Conservation (phyloP, 2,113 vertebrate species). For the Gila orcuttii region DNA sequence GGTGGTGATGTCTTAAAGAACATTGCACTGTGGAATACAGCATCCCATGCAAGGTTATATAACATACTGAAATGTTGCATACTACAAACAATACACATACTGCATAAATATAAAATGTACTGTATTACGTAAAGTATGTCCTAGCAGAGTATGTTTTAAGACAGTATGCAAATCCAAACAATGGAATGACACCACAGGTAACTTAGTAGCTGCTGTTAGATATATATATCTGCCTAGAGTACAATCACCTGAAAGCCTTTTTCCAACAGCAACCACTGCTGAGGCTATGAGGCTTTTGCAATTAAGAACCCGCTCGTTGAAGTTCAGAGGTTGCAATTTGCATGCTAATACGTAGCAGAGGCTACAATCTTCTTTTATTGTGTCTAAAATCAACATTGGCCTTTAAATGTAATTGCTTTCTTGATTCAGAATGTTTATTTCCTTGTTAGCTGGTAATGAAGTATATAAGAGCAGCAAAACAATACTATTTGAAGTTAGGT, state of each 20-base stretch:
- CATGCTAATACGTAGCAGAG: slow-evolving; percentile 24
- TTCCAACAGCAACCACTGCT: slow-evolving; percentile 13
- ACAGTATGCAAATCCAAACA: not conserved
- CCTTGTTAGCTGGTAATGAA: not conserved
- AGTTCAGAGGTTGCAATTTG: slow-evolving; percentile 43
- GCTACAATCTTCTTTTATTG: slow-evolving; percentile 7
- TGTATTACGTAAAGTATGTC: not conserved
- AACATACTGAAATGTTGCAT: not conserved
- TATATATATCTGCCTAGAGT: not conserved
- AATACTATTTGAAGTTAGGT: not conserved
- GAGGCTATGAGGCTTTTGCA: slow-evolving; percentile 6
- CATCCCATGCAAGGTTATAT: too few relatives aligned
- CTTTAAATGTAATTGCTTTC: slow-evolving; percentile 26
- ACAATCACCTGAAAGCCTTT: slow-evolving; percentile 38
- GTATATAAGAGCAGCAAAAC: not conserved
- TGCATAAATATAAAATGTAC: not conserved
- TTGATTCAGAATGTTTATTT: slow-evolving; percentile 25
- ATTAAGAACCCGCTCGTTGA: slow-evolving; percentile 45
- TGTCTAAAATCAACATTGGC: slow-evolving; percentile 7
- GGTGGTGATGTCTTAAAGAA: not conserved
- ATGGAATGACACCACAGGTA: not conserved
- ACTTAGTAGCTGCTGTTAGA: slow-evolving; percentile 15
- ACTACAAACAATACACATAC: not conserved
- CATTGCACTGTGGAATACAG: too few relatives aligned
- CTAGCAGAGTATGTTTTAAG: not conserved